phyloP scores from a whole-genome alignment of 2,888 invertebrate species.

The Philopedon plagiatum region DNA sequence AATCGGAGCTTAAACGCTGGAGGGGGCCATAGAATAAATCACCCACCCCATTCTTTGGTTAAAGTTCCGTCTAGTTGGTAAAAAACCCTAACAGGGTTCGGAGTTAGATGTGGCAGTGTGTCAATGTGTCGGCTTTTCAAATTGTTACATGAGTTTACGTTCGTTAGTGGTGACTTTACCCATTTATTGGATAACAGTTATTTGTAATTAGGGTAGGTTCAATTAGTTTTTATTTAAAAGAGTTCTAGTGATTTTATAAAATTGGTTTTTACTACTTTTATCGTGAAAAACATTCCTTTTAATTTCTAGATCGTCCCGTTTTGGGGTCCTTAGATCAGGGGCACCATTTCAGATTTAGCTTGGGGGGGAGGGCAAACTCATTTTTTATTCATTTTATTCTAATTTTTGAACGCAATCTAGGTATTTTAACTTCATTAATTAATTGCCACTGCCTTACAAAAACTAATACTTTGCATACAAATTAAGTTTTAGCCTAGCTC shows the following conservation, averaged over 20 bases:
- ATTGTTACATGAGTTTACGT: conserved; percentile 5
- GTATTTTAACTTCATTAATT: no score
- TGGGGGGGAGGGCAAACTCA: no score
- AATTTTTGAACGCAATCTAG: no score
- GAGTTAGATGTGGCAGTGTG: conserved; percentile 27
- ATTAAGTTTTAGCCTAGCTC: no score
- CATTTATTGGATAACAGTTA: not conserved
- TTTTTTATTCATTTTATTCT: no score
- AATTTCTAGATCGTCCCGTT: no score
- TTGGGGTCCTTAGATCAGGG: no score
- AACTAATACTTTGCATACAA: no score
- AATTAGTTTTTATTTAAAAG: conserved; percentile 17
- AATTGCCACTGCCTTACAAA: no score
- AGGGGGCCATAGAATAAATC: conserved; percentile 63
- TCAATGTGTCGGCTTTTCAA: conserved; percentile 25
- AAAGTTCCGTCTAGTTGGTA: conserved; percentile 24
- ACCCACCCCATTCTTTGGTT: conserved; percentile 60
- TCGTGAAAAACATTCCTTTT: no score
- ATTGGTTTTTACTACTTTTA: no score
- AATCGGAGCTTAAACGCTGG: conserved; percentile 57
- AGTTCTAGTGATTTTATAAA: not conserved
- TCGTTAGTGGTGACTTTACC: not conserved
- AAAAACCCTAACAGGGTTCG: conserved; percentile 31
- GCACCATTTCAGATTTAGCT: no score
- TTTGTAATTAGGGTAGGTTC: conserved; percentile 1